Evolutionary conservation across 2,888 invertebrate genomes (phyloP).

Genomic region (Leptopilina myrica): DNA sequence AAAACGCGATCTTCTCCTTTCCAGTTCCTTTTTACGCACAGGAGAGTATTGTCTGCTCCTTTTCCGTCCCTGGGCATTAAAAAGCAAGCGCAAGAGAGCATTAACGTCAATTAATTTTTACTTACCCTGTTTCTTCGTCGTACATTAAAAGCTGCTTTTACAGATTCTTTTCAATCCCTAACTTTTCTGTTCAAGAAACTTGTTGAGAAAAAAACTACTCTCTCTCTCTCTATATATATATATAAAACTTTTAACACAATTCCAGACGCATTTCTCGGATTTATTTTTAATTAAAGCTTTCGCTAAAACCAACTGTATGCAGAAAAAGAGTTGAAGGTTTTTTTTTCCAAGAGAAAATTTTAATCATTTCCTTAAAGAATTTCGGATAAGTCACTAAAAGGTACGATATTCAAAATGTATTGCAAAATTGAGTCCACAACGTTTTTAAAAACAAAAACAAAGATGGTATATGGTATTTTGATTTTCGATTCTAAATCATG

Average conservation of each 20-base stretch:
- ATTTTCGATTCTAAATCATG: no score
- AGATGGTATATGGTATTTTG: no score
- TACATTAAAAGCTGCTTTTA: conserved; percentile 29
- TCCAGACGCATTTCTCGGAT: neutral
- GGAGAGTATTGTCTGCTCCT: conserved; percentile 46
- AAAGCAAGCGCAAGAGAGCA: conserved; percentile 52
- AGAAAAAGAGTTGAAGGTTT: no score
- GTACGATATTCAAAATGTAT: no score
- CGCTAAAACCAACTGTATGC: no score
- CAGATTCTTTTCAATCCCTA: conserved; percentile 22
- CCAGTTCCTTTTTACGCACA: conserved; percentile 1
- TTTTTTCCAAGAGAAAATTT: no score
- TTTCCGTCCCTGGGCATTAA: conserved; percentile 51
- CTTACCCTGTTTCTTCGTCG: conserved; percentile 4
- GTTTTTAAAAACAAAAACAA: no score
- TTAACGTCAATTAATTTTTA: conserved; percentile 38
- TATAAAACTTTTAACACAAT: neutral
- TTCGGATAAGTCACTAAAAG: no score
- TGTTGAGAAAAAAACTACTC: neutral
- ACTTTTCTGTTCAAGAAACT: neutral
- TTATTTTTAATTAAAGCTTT: conserved; percentile 7
- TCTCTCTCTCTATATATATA: no score
- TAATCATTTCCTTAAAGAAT: no score
- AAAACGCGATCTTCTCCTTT: conserved; percentile 18
- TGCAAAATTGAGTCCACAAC: no score